Evolutionary conservation across 2,888 invertebrate species (phyloP), one percentile per base, ranked within the genome.

Genomic region (Auanema sp.): DNA sequence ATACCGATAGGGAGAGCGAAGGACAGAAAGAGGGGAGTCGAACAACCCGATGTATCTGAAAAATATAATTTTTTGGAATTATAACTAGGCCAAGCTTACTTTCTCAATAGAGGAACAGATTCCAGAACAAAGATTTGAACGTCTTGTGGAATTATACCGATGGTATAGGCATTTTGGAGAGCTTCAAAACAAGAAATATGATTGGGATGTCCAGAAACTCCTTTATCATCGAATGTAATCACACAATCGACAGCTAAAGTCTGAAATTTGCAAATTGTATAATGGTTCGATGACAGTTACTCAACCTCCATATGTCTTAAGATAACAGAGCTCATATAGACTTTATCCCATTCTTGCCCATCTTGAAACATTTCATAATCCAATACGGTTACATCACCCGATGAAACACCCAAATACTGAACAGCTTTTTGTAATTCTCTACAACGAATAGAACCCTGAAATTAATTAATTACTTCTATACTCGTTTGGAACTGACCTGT

Each of bases 141-240:
- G 58, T 72, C 74, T 21, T 62, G 64, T 2, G 81, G 80, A 16
- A 80, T 65, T 1, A 49, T 59, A 4, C 77, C 70, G 18, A 66
- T 61, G 2, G 72, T 64, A 61, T 78, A 78, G 16, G 78, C 63
- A 10, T 62, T 62, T 60, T 79, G 77, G 21, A 80, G 58, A 14
- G 79, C 76, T 18, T 69, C 64, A 60, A 75, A 79, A 52, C 80
- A 77, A 42, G 70, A 61, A 1, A 69, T 64, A 72, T 98, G 98
- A 87, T 98, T 98, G 24, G 89, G 87, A 86, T 98, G 97, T 6
- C 91, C 89, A 76, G 94, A 95, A 6, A 98, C 90, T 57, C 97
- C 98, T 83, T 90, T 88, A 81, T 90, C 89, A 86, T 98, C 98
- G 87, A 98, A 98, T 16, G 96, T 93, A 60, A 97, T 89, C 58